Base-by-base conservation (phyloP, 2,888 invertebrate species). In the Drosophila pseudotakahashii region DNA sequence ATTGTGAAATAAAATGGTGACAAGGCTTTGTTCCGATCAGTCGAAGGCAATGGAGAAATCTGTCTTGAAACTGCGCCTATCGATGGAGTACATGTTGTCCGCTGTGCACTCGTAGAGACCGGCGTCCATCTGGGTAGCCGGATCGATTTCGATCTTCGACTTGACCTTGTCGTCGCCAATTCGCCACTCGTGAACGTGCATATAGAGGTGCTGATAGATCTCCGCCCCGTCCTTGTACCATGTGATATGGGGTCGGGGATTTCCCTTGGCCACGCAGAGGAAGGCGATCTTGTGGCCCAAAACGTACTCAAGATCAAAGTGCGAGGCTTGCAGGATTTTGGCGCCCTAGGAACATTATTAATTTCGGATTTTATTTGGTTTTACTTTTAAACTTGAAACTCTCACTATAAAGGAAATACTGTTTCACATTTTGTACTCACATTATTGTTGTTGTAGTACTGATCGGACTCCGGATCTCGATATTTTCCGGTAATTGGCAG, bases 141-240 rank as follows among this genome's bases (percentile, higher is more conserved):
- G 98, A 91, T 98, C 98, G 52, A 98, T 98, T 93, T 98, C 98
- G 87, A 98, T 94, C 93, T 98, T 98, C 30, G 97, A 97, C 92
- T 98, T 98, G 41, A 98, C 96, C 81, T 94, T 95, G 89, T 97
- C 97, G 2, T 95, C 94, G 9, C 95, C 96, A 75, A 96, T 95
- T 79, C 95, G 94, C 97, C 97, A 98, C 92, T 97, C 97, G 92
- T 98, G 97, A 42, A 97, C 98, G 90, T 98, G 97, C 89, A 97
- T 93, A 91, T 97, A 97, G 62, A 96, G 94, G 93, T 98, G 98
- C 32, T 96, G 95, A 88, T 97, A 97, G 89, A 98, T 96, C 92
- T 98, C 98, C 14, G 96, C 95, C 34, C 98, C 98, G 91, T 98
- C 98, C 91, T 98, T 98, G 91, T 97, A 97, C 98, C 98, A 98